These are phyloP conservation scores for Tetraodon nigroviridis DNA, from an alignment of 2,113 vertebrate genomes.

Conservation along the genomic window DNA sequence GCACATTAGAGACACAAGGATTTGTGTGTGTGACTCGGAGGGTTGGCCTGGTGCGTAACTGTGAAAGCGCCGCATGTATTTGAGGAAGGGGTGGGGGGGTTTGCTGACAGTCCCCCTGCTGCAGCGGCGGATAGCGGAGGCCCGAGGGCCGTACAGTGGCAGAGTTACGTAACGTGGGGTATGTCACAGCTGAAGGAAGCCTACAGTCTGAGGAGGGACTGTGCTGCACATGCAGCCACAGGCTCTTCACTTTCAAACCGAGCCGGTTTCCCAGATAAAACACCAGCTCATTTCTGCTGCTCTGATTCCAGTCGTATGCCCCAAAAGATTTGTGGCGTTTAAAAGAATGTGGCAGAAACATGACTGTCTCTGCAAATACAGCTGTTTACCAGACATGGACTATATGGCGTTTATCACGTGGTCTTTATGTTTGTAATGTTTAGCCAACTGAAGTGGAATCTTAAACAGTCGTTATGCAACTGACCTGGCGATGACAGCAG, in stretches of 20 bases:
- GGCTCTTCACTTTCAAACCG: slow-evolving; percentile 10
- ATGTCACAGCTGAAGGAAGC: slow-evolving; percentile 31
- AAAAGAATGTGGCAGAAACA: neutral
- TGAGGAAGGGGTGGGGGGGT: slow-evolving; percentile 15
- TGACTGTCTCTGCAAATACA: neutral
- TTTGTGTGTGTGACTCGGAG: slow-evolving; percentile 24
- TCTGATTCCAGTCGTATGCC: slow-evolving; percentile 9
- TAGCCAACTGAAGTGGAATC: neutral
- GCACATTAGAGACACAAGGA: slow-evolving; percentile 19
- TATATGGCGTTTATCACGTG: neutral
- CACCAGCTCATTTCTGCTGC: slow-evolving; percentile 11
- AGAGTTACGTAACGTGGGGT: slow-evolving; percentile 53
- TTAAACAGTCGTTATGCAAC: slow-evolving; percentile 16
- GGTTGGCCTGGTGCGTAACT: slow-evolving; percentile 18
- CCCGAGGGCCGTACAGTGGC: slow-evolving; percentile 44
- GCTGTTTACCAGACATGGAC: neutral
- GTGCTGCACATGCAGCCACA: slow-evolving; percentile 5
- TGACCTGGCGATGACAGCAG: slow-evolving; percentile 13
- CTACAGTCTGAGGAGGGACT: slow-evolving; percentile 26
- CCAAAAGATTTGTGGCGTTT: neutral
- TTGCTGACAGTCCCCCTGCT: slow-evolving; percentile 28
- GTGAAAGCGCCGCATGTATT: slow-evolving; percentile 16
- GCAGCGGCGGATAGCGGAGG: slow-evolving; percentile 45
- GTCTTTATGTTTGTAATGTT: slow-evolving; percentile 5
- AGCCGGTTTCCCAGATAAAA: slow-evolving; percentile 10